Percentiles rank a stretch among this genome's conserved stretches.
These are phyloP conservation scores for Periophthalmus magnuspinnatus DNA, from an alignment of 2,797 vertebrate species.

Conservation along the genomic window DNA sequence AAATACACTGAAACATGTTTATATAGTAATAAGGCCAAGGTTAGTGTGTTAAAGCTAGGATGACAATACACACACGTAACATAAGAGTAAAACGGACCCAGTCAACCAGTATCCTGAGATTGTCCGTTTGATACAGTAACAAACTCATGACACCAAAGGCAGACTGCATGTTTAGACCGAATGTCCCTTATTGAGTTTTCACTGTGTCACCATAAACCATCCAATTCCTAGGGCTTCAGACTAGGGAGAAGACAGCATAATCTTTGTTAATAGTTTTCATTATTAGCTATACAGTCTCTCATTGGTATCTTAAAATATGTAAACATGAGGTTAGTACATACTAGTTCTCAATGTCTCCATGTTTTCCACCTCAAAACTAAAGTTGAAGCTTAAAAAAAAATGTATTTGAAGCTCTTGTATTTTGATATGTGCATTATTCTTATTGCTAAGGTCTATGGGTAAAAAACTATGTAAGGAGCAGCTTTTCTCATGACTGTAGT, in stretches of 20 bases:
- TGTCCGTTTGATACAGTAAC: conserved; percentile 42
- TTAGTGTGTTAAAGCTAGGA: conserved; percentile 7
- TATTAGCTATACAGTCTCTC: conserved; percentile 5
- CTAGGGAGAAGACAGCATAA: not conserved
- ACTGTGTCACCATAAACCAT: not conserved
- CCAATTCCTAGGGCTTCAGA: not conserved
- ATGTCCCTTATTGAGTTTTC: conserved; percentile 10
- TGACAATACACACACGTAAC: conserved; percentile 11
- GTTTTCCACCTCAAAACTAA: conserved; percentile 14
- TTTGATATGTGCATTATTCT: conserved; percentile 7
- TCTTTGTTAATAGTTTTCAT: not conserved
- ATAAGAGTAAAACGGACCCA: conserved; percentile 27
- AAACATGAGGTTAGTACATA: conserved; percentile 13
- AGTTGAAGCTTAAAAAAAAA: conserved; percentile 24
- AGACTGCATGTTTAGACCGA: conserved; percentile 7
- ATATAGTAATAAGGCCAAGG: conserved; percentile 28
- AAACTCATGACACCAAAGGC: conserved; percentile 29
- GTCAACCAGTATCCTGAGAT: conserved; percentile 42
- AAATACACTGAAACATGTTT: conserved; percentile 22
- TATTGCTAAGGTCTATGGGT: not conserved
- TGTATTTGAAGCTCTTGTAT: conserved; percentile 5
- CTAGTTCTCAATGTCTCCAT: not conserved
- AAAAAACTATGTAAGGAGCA: conserved; percentile 26
- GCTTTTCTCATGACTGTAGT: conserved; percentile 16
- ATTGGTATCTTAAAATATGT: conserved; percentile 17